Evolutionary conservation across 1,140 invertebrate genomes (phyloP).

Genomic region (Hycleus phaleratus): DNA sequence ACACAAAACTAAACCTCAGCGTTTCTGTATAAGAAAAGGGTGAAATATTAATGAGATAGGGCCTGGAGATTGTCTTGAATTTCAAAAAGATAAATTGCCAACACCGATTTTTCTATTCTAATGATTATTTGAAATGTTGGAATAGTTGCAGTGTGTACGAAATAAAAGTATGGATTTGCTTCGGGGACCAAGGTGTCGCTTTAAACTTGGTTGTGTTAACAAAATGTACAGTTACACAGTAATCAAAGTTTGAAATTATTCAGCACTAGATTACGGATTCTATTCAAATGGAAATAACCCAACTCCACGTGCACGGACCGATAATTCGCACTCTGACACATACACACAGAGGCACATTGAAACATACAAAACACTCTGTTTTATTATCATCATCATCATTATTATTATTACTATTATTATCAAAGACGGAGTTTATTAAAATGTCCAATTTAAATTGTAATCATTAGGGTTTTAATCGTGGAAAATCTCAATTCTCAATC

Average conservation of each 20-base stretch:
- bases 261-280: conserved; percentile 30
- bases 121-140: no score
- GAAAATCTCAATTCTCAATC: no score
- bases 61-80: no score
- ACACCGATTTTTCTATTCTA: no score
- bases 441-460: conserved; percentile 13
- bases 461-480: conserved; percentile 2
- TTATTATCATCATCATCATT: no score
- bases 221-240: conserved; percentile 26
- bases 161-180: no score
- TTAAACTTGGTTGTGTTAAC: conserved; percentile 1
- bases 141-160: no score
- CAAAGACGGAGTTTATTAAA: conserved; percentile 3
- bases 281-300: conserved; percentile 34
- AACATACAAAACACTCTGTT: no score
- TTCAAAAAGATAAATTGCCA: no score
- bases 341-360: neutral
- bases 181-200: no score
- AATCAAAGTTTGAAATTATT: conserved; percentile 34
- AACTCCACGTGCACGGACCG: conserved; percentile 25
- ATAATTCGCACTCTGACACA: conserved; percentile 26
- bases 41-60: no score
- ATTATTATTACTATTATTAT: no score
- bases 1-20: conserved; percentile 15
- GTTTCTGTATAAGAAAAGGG: conserved; percentile 12